These are phyloP conservation scores for Coluber constrictor DNA, from an alignment of 2,797 vertebrate genomes.

Conservation along the genomic window DNA sequence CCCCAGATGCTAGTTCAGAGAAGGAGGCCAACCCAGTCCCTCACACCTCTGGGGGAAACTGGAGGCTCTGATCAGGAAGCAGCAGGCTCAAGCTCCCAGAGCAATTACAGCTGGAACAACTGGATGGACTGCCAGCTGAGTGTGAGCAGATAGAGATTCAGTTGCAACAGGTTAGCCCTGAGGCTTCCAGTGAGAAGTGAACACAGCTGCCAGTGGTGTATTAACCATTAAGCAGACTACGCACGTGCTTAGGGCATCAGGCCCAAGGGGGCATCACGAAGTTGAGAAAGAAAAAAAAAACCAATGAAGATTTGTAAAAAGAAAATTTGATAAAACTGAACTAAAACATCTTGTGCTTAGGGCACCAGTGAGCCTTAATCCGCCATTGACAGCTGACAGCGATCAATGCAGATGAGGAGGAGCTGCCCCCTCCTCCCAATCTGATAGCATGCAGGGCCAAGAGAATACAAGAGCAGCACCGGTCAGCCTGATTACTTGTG, in stretches of 20 bases:
- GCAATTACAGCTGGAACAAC: background rate
- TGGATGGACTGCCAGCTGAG: background rate
- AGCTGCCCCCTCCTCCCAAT: background rate
- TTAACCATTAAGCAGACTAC: too few species aligned
- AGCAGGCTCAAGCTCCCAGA: background rate
- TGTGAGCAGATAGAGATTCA: background rate
- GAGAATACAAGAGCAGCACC: background rate
- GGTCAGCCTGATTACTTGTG: background rate
- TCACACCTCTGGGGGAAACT: accelerated
- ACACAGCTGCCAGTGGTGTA: background rate
- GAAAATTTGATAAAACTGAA: too few species aligned
- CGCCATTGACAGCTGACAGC: background rate
- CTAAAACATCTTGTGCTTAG: too few species aligned
- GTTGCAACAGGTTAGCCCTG: background rate
- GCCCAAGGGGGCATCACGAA: too few species aligned
- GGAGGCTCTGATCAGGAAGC: background rate
- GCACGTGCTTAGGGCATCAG: too few species aligned
- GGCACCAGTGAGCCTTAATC: too few species aligned
- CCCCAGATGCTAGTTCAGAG: background rate
- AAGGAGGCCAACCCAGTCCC: background rate
- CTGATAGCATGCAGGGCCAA: background rate
- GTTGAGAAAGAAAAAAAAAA: too few species aligned
- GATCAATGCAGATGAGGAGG: background rate
- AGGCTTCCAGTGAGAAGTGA: background rate
- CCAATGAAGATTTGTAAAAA: too few species aligned